Conservation (phyloP, 1,140 invertebrate genomes). For the Belonocnema kinseyi region DNA sequence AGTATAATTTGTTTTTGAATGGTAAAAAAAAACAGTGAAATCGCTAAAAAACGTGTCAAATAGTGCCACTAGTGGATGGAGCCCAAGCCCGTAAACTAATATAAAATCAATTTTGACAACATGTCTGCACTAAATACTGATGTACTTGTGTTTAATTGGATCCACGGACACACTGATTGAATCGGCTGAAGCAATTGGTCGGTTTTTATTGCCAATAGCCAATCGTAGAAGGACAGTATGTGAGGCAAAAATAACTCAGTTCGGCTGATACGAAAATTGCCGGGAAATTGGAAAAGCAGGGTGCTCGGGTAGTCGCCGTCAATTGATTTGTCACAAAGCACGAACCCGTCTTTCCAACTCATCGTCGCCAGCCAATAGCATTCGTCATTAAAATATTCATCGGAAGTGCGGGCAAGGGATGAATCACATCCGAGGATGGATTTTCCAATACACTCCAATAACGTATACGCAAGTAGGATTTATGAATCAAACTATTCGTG, state of each 20-base stretch:
- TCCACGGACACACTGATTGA: not conserved
- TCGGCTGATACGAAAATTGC: slow-evolving; percentile 7
- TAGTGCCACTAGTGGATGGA: no score
- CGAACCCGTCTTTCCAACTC: slow-evolving; percentile 34
- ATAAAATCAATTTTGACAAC: no score
- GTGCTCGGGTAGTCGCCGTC: slow-evolving; percentile 20
- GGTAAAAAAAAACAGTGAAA: no score
- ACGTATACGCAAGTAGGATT: slow-evolving; percentile 6
- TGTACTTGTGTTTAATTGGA: not conserved
- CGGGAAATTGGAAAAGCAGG: slow-evolving; percentile 18
- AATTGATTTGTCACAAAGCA: slow-evolving; percentile 37
- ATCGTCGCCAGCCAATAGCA: slow-evolving; percentile 23
- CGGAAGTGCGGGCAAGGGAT: slow-evolving; percentile 25
- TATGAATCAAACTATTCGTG: not conserved
- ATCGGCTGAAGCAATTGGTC: slow-evolving; percentile 8
- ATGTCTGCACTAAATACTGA: no score
- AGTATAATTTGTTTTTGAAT: no score
- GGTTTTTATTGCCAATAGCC: not conserved
- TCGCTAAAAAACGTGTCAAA: no score
- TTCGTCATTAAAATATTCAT: slow-evolving; percentile 37
- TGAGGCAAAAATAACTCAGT: slow-evolving; percentile 9
- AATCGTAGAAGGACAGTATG: not conserved
- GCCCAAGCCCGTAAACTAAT: no score
- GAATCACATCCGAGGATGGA: slow-evolving; percentile 11
- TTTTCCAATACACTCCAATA: not conserved